Evolutionary conservation across 1,140 invertebrate genomes (phyloP).

Genomic region (Drosophila subobscura): DNA sequence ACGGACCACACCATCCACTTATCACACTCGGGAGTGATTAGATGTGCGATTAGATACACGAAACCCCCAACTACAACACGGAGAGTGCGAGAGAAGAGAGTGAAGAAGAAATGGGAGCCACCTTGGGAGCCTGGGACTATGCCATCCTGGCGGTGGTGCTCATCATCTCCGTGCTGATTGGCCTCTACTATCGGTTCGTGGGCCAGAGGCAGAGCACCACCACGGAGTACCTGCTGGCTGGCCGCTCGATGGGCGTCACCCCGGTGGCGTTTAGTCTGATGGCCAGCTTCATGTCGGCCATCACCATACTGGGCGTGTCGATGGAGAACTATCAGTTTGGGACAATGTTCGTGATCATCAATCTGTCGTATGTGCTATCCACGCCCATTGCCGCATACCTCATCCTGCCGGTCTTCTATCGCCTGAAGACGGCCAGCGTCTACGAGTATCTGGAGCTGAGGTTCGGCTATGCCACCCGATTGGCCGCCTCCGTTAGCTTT

Average conservation of each 20-base stretch:
- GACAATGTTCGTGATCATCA: slow-evolving; percentile 93
- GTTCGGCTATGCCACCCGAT: slow-evolving; percentile 88
- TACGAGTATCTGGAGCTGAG: slow-evolving; percentile 95
- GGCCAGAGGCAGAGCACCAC: slow-evolving; percentile 94
- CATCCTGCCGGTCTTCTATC: slow-evolving; percentile 95
- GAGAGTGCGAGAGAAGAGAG: too few species aligned
- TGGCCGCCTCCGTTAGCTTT: slow-evolving; percentile 90
- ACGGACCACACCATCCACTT: slow-evolving; percentile 35
- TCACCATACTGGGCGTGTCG: slow-evolving; percentile 94
- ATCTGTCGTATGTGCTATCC: slow-evolving; percentile 91
- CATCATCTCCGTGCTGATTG: slow-evolving; percentile 88
- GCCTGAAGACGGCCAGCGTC: slow-evolving; percentile 92
- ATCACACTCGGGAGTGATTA: slow-evolving; percentile 57
- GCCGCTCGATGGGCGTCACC: slow-evolving; percentile 84
- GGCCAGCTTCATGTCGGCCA: slow-evolving; percentile 97
- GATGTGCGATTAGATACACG: slow-evolving; percentile 50
- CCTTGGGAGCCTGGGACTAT: slow-evolving; percentile 86
- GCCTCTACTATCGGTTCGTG: slow-evolving; percentile 92
- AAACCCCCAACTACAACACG: not conserved
- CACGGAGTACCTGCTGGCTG: slow-evolving; percentile 78
- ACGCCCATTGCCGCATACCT: slow-evolving; percentile 92
- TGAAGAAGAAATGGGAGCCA: slow-evolving; percentile 44
- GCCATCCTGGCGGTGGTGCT: slow-evolving; percentile 87
- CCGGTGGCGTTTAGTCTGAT: slow-evolving; percentile 94
- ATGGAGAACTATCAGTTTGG: slow-evolving; percentile 94